These are phyloP conservation scores for Diachrysia chrysitis DNA, from an alignment of 2,888 invertebrate genomes.

Conservation along the genomic window DNA sequence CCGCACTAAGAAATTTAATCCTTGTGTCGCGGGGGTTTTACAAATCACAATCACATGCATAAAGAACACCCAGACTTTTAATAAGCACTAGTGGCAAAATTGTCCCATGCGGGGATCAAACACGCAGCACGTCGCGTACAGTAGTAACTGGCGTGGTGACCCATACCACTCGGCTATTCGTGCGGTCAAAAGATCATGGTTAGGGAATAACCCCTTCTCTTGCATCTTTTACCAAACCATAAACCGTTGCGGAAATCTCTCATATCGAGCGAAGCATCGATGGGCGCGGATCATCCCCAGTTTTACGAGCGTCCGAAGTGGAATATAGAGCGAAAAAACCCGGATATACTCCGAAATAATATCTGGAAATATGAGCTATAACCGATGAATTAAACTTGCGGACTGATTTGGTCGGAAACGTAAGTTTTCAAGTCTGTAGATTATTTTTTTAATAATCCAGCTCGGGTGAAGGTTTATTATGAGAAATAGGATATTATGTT, in stretches of 20 bases:
- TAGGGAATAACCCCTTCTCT: slow-evolving; percentile 18
- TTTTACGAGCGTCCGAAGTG: slow-evolving; percentile 80
- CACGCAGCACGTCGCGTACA: too few relatives aligned
- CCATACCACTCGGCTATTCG: too few relatives aligned
- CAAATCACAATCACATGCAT: too few relatives aligned
- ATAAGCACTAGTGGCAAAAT: too few relatives aligned
- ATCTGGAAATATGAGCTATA: slow-evolving; percentile 80
- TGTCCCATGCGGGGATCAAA: too few relatives aligned
- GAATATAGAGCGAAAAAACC: slow-evolving; percentile 73
- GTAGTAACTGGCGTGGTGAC: too few relatives aligned
- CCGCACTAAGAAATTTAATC: too few relatives aligned
- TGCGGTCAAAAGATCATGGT: too few relatives aligned
- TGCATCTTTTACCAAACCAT: slow-evolving; percentile 46
- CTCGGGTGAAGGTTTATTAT: too few relatives aligned
- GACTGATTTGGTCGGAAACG: background rate
- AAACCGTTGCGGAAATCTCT: slow-evolving; percentile 76
- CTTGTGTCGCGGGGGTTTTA: too few relatives aligned
- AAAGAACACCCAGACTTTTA: too few relatives aligned
- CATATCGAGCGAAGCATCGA: slow-evolving; percentile 83
- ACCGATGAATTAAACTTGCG: slow-evolving; percentile 77
- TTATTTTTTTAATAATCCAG: slow-evolving; percentile 4
- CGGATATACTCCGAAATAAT: slow-evolving; percentile 81
- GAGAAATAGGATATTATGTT: too few relatives aligned
- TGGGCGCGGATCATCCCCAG: slow-evolving; percentile 80
- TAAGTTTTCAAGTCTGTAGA: slow-evolving; percentile 6